Evolutionary conservation across 2,797 vertebrate species (phyloP).

Genomic region (Todus mexicanus): DNA sequence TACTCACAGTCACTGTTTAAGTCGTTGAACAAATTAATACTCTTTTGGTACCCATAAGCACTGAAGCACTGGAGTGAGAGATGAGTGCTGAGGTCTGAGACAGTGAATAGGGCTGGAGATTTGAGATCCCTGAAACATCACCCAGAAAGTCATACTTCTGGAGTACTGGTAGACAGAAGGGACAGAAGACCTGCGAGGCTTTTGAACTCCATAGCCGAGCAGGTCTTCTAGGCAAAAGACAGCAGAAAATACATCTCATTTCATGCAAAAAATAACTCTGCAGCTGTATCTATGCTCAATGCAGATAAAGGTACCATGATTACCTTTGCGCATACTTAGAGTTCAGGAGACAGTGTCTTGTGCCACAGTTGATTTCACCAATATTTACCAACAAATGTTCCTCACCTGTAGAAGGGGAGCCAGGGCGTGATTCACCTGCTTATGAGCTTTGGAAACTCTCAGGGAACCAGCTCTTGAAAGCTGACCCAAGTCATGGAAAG

Average conservation of each 20-base stretch:
- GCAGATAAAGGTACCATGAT: neutral
- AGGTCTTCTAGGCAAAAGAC: neutral
- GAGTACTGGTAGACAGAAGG: neutral
- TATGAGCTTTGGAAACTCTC: neutral
- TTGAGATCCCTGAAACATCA: neutral
- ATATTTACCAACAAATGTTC: neutral
- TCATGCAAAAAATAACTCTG: neutral
- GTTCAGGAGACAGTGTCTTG: neutral
- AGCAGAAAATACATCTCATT: neutral
- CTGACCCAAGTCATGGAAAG: neutral
- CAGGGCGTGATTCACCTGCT: fast-evolving
- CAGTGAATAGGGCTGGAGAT: neutral
- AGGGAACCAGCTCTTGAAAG: neutral
- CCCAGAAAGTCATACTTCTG: neutral
- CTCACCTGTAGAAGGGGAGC: neutral
- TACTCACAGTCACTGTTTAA: neutral
- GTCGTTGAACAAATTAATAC: neutral
- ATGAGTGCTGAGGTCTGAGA: neutral
- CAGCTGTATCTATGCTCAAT: fast-evolving
- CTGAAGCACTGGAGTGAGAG: neutral
- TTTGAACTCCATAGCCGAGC: neutral
- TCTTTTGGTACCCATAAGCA: neutral
- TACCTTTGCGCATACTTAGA: neutral
- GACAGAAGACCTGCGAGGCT: neutral
- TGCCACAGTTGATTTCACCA: neutral